Evolutionary conservation across 2,888 invertebrate species (phyloP).

Genomic region (Disparrhopalites patrizii): DNA sequence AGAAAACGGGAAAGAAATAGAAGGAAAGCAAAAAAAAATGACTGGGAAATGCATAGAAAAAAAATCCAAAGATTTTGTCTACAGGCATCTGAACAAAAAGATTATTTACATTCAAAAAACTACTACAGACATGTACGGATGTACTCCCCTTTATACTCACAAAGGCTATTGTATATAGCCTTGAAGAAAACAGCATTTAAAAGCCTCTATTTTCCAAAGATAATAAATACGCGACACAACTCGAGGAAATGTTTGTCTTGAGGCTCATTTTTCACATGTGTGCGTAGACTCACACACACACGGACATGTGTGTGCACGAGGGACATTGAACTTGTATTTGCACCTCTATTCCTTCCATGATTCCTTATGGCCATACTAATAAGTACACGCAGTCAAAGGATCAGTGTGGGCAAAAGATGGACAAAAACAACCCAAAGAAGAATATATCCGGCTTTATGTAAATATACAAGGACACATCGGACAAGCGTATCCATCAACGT

Average conservation of each 20-base stretch:
- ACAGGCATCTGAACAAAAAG: too few species aligned
- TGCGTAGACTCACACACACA: background rate
- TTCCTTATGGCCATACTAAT: background rate
- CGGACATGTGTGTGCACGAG: background rate
- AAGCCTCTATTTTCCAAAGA: too few species aligned
- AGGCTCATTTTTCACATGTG: background rate
- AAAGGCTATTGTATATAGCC: too few species aligned
- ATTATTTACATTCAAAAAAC: too few species aligned
- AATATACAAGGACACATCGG: background rate
- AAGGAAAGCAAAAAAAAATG: too few species aligned
- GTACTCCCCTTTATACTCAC: too few species aligned
- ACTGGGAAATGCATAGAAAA: too few species aligned
- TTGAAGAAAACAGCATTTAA: too few species aligned
- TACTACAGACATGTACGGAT: too few species aligned
- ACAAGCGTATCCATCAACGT: background rate
- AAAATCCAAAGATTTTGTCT: too few species aligned
- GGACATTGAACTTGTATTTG: conserved; percentile 4
- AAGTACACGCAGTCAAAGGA: background rate
- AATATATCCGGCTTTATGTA: background rate
- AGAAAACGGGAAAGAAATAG: too few species aligned
- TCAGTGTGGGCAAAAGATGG: background rate
- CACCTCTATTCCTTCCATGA: background rate
- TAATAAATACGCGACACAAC: background rate
- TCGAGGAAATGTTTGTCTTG: background rate
- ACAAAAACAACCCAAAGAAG: too few species aligned